Conservation (phyloP, 1,140 invertebrate genomes). For the Diuraphis noxia region DNA sequence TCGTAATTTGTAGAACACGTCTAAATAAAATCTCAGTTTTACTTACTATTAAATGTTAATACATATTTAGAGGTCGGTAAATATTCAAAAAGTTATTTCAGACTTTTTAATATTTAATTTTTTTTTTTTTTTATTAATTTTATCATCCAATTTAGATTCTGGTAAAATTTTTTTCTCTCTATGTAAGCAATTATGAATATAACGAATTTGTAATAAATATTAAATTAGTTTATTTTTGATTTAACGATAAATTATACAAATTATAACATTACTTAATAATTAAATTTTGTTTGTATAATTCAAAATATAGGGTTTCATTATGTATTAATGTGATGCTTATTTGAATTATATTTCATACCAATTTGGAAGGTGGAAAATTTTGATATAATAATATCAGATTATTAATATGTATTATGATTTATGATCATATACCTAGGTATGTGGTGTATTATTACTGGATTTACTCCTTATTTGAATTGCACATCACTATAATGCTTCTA, state of each 20-base stretch:
- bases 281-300: too few species aligned
- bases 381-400: too few species aligned
- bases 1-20: not conserved
- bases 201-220: not conserved
- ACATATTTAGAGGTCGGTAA: not conserved
- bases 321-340: not conserved
- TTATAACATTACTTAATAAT: too few species aligned
- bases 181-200: too few species aligned
- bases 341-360: too few species aligned
- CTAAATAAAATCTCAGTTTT: not conserved
- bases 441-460: not conserved
- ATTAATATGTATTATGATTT: too few species aligned
- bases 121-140: too few species aligned
- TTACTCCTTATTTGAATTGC: not conserved
- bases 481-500: not conserved
- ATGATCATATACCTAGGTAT: not conserved
- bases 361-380: too few species aligned
- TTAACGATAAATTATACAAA: too few species aligned
- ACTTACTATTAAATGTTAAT: not conserved
- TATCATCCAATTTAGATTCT: too few species aligned
- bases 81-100: not conserved
- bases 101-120: too few species aligned
- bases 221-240: not conserved
- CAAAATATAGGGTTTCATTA: not conserved
- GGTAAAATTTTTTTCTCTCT: too few species aligned